Percentiles rank a stretch among this genome's conserved stretches.
Conservation (phyloP, 2,113 vertebrate genomes). For the Actenoides hombroni region DNA sequence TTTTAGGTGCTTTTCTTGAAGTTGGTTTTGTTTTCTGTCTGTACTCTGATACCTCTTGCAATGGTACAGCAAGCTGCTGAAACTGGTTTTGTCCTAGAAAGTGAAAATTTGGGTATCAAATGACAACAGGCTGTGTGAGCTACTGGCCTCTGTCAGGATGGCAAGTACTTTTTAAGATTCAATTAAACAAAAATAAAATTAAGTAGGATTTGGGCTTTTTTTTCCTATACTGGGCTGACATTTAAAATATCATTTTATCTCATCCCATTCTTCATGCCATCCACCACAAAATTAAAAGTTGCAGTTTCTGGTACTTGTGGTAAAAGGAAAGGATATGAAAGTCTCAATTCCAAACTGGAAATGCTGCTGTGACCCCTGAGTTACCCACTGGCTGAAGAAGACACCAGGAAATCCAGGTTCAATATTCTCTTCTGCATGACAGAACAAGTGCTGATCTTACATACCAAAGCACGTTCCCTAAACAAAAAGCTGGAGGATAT, state of each 20-base stretch:
- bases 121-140: not conserved
- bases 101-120: not conserved
- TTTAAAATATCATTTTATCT: not conserved
- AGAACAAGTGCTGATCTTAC: not conserved
- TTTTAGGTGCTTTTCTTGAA: conserved; percentile 31
- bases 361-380: not conserved
- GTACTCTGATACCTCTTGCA: not conserved
- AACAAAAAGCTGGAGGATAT: not conserved
- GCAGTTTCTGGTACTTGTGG: not conserved
- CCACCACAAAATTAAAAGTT: not conserved
- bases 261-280: not conserved
- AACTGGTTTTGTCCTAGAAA: not conserved
- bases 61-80: not conserved
- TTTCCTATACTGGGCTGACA: not conserved
- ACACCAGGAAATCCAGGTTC: not conserved
- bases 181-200: not conserved
- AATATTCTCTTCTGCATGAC: not conserved
- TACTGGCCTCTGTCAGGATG: not conserved
- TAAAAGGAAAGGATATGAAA: not conserved
- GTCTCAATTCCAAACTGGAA: not conserved
- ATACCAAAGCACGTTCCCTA: not conserved
- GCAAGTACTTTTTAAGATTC: not conserved
- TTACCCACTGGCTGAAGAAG: not conserved
- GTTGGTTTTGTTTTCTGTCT: not conserved
- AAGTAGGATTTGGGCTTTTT: not conserved